Evolutionary conservation across 2,888 invertebrate species (phyloP), one percentile per base, ranked within the genome.

Genomic region (Drosophila maculinotata): DNA sequence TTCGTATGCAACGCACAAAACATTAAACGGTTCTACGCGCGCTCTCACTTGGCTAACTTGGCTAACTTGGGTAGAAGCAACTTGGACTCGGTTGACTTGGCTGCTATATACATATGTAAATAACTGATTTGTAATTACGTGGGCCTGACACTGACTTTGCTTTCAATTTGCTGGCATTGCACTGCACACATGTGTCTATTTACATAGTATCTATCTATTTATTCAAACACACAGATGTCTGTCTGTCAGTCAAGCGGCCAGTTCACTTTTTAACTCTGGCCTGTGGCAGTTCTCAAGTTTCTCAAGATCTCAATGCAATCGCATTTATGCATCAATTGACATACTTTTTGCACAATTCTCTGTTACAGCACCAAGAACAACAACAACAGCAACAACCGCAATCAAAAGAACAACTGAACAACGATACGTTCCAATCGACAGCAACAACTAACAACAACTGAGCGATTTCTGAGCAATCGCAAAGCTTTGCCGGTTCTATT

Each of bases 1-100:
- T 87, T 49, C 52, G 86, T 85, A 81, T 81, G 76, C 81, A 72
- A 20, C 44, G 17, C 81, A 82, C 83, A 82, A 23, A 45, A n/a
- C 48, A 26, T 52, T 58, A 68, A 78, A 53, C 74, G 65, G 44
- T 67, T 76, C 63, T 67, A 28, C 58, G 49, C 71, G 42, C 60
- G 48, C 57, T 45, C 63, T 51, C 69, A 45, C 38, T 44, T 42
- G 59, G 26, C 38, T 45, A 26, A 36, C 17, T 62, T 52, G 47
- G 31, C 28, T 57, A 30, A 56, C 12, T 20, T 20, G 20, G 20
- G 2, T 20, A 20, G 20, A 20, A 20, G 20, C 20, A 8, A 8
- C 23, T 23, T 20, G 28, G 42, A 35, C 38, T 65, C 28, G 33
- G 38, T 10, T 47, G 36, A 41, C 33, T 36, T 65, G 42, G 51